phyloP scores from a whole-genome alignment of 2,797 vertebrate genomes.

The Phataginus tricuspis region DNA sequence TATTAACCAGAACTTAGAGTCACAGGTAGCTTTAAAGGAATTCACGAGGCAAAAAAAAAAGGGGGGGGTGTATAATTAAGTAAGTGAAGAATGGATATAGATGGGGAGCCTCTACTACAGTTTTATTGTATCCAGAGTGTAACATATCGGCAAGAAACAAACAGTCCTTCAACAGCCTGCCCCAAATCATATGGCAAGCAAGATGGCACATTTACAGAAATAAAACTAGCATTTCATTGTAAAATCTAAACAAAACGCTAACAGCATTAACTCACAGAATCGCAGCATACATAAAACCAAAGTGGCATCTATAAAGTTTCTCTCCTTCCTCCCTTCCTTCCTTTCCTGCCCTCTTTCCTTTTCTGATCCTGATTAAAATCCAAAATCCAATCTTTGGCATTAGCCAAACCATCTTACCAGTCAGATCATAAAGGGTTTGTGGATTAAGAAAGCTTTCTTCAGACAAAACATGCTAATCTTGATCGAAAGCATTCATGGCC shows the following conservation, averaged over 20 bases:
- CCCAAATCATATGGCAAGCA: not conserved
- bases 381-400: not conserved
- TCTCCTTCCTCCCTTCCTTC: not conserved
- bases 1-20: not conserved
- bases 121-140: not conserved
- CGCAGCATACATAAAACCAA: not conserved
- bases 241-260: not conserved
- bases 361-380: not conserved
- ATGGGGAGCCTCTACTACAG: not conserved
- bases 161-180: not conserved
- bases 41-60: not conserved
- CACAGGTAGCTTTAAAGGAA: not conserved
- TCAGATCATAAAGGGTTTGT: not conserved
- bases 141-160: not conserved
- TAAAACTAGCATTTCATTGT: not conserved
- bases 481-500: not conserved
- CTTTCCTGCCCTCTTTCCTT: not conserved
- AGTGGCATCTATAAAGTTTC: not conserved
- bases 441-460: constrained; percentile 14
- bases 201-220: not conserved
- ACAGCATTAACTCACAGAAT: not conserved
- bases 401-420: not conserved
- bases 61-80: not conserved
- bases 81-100: not conserved
- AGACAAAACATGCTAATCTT: constrained; percentile 5